Percentiles rank a stretch among this genome's conserved stretches.
Conservation (phyloP, 2,797 vertebrate species). For the Microhierax caerulescens region DNA sequence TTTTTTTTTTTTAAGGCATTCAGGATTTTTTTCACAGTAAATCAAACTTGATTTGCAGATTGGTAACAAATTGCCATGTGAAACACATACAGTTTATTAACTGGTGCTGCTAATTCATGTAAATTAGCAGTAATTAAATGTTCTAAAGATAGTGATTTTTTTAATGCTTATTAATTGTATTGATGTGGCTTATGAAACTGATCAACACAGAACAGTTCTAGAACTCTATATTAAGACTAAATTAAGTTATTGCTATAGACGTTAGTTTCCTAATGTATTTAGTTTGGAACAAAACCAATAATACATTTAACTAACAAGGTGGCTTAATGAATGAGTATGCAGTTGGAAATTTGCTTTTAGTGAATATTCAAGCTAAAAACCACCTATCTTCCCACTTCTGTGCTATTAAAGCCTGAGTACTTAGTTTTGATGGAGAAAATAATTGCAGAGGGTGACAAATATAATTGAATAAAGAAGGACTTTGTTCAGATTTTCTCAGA, state of each 20-base stretch:
- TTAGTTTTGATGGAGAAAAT: neutral
- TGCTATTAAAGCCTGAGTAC: neutral
- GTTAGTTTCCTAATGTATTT: neutral
- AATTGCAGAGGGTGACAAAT: neutral
- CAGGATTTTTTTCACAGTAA: neutral
- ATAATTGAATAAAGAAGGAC: neutral
- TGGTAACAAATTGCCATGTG: neutral
- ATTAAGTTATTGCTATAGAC: constrained; percentile 1
- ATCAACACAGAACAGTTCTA: neutral
- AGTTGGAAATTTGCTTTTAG: constrained; percentile 10
- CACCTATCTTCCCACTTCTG: neutral
- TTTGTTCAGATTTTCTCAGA: neutral
- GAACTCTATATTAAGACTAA: neutral
- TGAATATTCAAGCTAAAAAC: neutral
- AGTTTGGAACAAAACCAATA: neutral
- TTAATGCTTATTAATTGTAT: neutral
- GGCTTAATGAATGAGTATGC: neutral
- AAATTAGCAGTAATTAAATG: neutral
- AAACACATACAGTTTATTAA: neutral
- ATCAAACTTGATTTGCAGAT: neutral
- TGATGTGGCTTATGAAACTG: neutral
- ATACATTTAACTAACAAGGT: neutral
- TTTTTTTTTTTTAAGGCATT: neutral
- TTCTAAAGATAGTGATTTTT: neutral
- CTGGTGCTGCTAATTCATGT: neutral